phyloP scores from a whole-genome alignment of 2,888 invertebrate genomes.

The Lasioglossum pauxillum region DNA sequence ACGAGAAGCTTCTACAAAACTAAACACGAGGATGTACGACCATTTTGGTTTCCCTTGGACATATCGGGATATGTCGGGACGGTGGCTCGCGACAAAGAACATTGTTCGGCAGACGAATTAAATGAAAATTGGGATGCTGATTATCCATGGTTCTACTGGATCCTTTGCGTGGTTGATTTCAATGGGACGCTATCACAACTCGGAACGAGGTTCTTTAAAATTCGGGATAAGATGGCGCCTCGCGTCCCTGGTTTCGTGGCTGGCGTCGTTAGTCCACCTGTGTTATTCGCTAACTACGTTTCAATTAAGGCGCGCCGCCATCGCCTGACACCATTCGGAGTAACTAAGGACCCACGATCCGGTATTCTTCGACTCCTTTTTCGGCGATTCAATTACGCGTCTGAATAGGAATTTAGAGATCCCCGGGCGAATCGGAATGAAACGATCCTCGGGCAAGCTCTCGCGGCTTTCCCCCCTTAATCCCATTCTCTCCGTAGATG shows the following conservation, averaged over 20 bases:
- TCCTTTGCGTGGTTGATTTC: not conserved
- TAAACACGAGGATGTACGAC: too few species aligned
- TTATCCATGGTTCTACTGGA: not conserved
- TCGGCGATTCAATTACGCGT: not conserved
- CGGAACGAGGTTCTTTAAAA: constrained; percentile 8
- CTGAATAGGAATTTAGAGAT: not conserved
- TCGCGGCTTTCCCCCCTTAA: not conserved
- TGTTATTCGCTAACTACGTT: constrained; percentile 1
- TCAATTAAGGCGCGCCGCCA: not conserved
- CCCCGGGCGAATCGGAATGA: not conserved
- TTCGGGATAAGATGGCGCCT: not conserved
- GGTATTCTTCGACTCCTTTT: not conserved
- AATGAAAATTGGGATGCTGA: not conserved
- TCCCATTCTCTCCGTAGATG: not conserved
- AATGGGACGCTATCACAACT: not conserved
- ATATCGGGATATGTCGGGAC: too few species aligned
- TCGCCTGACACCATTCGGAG: not conserved
- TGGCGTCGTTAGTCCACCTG: constrained; percentile 1
- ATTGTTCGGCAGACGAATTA: not conserved
- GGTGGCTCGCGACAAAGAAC: not conserved
- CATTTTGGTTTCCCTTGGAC: too few species aligned
- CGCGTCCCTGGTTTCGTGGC: not conserved
- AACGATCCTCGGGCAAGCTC: not conserved
- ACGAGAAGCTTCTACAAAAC: too few species aligned
- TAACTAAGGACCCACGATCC: not conserved